Evolutionary conservation across 2,113 vertebrate species (phyloP), one percentile per base, ranked within the genome.

Genomic region (Natator depressus): DNA sequence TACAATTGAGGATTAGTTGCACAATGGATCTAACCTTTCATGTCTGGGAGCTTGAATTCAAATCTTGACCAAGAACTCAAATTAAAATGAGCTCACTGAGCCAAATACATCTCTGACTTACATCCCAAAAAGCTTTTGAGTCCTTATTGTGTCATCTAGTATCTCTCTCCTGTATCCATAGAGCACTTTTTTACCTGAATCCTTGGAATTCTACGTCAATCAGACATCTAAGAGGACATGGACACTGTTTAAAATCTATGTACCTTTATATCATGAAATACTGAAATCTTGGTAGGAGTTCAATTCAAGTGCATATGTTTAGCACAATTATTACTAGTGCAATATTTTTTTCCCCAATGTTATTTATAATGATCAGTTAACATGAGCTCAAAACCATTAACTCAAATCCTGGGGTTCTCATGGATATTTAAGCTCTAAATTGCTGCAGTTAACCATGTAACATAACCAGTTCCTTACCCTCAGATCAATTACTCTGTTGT

Each of bases 401-500:
- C n/a, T 83, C n/a, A 83, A 83, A 83, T n/a, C 55, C 51, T 42
- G 25, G 12, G 5, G 24, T 75, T 78, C 46, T 78, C 42, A 54
- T 6, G n/a, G 49, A 54, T 50, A 82, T 50, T 51, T 35, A 82
- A 83, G 53, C 20, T 55, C 35, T 55, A 55, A 42, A 57, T 25
- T 54, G 81, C 29, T 42, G 25, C 59, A 93, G 20, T 47, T 49
- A 87, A 82, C 51, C 35, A 81, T 6, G n/a, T 22, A 93, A 82
- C 47, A 93, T n/a, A 92, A 55, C 46, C 62, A 1, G 2, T 94
- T 96, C 54, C 99, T 98, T 98, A 99, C 99, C 98, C 99, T 99
- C 95, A 99, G 99, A 97, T 99, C 99, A 97, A 99, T 99, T 94
- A 99, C 98, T 98, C 99, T 98, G 98, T 99, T 99, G 98, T 99